phyloP scores from a whole-genome alignment of 1,140 invertebrate species.

The Araneus ventricosus region DNA sequence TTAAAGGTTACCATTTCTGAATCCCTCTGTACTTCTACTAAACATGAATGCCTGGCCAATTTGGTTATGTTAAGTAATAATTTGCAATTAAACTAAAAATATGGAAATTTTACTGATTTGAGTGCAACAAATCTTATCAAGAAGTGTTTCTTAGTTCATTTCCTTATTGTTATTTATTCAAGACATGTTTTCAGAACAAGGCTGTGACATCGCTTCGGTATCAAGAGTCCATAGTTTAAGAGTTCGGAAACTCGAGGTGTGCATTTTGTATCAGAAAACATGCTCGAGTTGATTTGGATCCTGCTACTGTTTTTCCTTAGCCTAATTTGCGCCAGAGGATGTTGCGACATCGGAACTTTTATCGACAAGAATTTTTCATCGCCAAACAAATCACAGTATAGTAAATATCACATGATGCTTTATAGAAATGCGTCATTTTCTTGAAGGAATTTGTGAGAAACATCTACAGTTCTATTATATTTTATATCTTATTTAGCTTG shows the following conservation, averaged over 20 bases:
- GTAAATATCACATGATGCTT: constrained; percentile 8
- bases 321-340: not conserved
- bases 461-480: no score
- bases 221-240: constrained; percentile 8
- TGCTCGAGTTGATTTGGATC: not conserved
- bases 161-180: not conserved
- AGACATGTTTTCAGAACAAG: not conserved
- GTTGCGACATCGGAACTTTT: constrained; percentile 18
- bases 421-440: not conserved
- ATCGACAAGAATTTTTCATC: constrained; percentile 18
- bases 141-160: not conserved
- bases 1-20: no score
- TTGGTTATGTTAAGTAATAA: no score
- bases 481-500: no score
- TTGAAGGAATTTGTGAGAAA: not conserved
- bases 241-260: not conserved
- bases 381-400: not conserved
- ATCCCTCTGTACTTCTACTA: no score
- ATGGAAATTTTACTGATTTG: not conserved
- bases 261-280: not conserved
- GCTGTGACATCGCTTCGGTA: not conserved
- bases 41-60: no score
- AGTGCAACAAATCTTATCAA: not conserved
- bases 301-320: not conserved
- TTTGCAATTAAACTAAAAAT: not conserved